Base-by-base conservation (phyloP, 2,797 vertebrate genomes). In the Thamnophis elegans region DNA sequence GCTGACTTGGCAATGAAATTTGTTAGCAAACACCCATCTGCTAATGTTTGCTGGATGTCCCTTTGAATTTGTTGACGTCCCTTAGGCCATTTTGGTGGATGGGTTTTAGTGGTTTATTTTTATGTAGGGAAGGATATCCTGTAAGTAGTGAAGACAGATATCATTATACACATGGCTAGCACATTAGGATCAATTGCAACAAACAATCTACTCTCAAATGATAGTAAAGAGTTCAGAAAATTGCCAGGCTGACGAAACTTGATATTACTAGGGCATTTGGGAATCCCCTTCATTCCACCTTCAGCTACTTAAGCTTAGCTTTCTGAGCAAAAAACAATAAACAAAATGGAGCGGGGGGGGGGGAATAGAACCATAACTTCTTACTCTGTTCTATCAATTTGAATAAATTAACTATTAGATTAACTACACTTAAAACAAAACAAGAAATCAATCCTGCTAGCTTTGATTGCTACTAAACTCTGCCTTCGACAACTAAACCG, bases 321-420 rank as follows among this genome's bases (percentile, higher is more conserved):
- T 89, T 91, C 68, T 7, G 2, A 87, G 90, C 90, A 92, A 82
- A 87, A 59, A 58, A 58, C 90, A 92, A 82, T 87, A 59, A 58
- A 58, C 78, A 87, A 59, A 73, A 51, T 51, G 47, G 47, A 5
- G n/a, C n/a, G 47, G 26, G 26, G 11, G 58, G 26, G 10, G 2
- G 2, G 2, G 11, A 56, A 92, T 90, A 87, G 91, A 94, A 95
- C 93, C 1, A 1, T 14, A 89, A 85, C 26, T 91, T 94, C 68
- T 91, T 51, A 86, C 89, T 89, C 93, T 94, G 92, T 91, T 91
- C 95, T 92, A 68, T 93, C 94, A 92, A 91, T 95, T 97, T 96
- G 94, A 94, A 93, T 96, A 94, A 96, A 97, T 96, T 94, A 96
- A 91, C 95, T 94, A 59, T 95, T 87, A 92, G 93, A 96, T 97